Percentiles rank a stretch among this genome's conserved stretches.
These are phyloP conservation scores for Myzus persicae DNA, from an alignment of 1,140 invertebrate species.

Conservation along the genomic window DNA sequence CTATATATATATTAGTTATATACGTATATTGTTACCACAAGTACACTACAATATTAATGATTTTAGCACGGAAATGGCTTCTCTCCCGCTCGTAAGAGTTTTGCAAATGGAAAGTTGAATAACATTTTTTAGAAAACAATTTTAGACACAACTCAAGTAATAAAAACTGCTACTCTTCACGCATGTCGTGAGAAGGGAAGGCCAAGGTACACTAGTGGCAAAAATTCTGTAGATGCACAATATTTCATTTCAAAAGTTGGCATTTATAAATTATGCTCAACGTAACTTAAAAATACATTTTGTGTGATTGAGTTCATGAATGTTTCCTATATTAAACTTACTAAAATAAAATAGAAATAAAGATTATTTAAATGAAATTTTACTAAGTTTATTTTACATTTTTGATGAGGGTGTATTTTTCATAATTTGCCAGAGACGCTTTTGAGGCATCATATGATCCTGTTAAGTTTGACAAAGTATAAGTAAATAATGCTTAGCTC, in stretches of 20 bases:
- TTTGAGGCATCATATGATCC: neutral
- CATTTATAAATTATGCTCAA: neutral
- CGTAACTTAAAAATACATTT: neutral
- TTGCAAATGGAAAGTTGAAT: neutral
- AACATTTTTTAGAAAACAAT: neutral
- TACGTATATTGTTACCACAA: neutral
- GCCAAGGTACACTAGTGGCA: neutral
- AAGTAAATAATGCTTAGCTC: neutral
- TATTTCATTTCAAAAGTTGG: neutral
- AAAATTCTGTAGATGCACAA: neutral
- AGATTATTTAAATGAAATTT: no score
- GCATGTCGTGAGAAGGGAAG: neutral
- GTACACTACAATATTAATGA: neutral
- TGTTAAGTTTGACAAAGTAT: neutral
- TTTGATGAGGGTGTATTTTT: neutral
- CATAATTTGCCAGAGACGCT: neutral
- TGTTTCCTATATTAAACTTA: no score
- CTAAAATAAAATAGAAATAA: no score
- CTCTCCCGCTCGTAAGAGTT: neutral
- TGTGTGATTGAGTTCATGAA: no score
- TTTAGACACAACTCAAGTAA: neutral
- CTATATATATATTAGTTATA: slow-evolving; percentile 2
- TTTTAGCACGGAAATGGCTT: neutral
- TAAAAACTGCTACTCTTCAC: neutral
- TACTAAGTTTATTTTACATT: no score